Conservation (phyloP, 2,797 vertebrate genomes). For the Chelmon rostratus region DNA sequence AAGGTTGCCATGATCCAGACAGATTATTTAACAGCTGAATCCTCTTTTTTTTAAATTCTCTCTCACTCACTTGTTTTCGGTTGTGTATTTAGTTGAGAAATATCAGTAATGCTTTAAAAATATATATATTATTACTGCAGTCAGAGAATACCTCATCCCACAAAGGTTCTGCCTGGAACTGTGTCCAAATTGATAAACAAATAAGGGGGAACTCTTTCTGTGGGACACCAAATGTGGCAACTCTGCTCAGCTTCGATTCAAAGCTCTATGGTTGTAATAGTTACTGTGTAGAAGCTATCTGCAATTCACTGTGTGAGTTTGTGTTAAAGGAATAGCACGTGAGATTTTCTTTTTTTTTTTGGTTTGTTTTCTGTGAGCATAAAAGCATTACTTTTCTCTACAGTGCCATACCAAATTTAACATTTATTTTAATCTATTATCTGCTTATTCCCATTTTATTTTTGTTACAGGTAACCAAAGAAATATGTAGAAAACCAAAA, state of each 20-base stretch:
- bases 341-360: constrained; percentile 78
- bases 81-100: constrained; percentile 83
- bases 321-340: constrained; percentile 83
- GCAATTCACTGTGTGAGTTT: constrained; percentile 87
- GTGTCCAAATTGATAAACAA: constrained; percentile 83
- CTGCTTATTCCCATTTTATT: constrained; percentile 84
- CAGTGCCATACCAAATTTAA: constrained; percentile 88
- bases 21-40: constrained; percentile 76
- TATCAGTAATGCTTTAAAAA: constrained; percentile 87
- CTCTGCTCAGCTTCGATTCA: constrained; percentile 83
- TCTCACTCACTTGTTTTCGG: constrained; percentile 70
- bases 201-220: constrained; percentile 81
- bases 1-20: constrained; percentile 81
- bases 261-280: constrained; percentile 85
- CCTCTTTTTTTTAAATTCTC: constrained; percentile 55
- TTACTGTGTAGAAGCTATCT: constrained; percentile 84
- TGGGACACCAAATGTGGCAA: constrained; percentile 86
- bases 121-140: constrained; percentile 83
- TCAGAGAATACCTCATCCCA: constrained; percentile 90
- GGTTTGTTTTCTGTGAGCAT: constrained; percentile 77
- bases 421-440: constrained; percentile 76
- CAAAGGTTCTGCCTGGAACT: constrained; percentile 82
- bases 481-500: constrained; percentile 91
- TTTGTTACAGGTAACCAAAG: constrained; percentile 93
- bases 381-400: constrained; percentile 79